Percentiles rank a stretch among this genome's conserved stretches.
Conservation (phyloP, 2,113 vertebrate genomes). For the Varanus komodoensis region DNA sequence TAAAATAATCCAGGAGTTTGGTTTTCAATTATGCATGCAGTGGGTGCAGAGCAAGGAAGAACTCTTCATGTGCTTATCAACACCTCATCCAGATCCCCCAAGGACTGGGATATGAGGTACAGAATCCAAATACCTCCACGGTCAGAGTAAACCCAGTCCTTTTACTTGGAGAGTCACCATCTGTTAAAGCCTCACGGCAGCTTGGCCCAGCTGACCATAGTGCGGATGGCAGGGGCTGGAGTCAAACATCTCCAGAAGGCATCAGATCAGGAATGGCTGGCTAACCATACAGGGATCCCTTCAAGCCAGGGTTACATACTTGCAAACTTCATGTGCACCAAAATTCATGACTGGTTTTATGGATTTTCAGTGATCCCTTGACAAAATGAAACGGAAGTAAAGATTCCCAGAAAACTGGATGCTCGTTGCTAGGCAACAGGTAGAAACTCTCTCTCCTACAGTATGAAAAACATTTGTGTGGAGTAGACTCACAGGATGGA, state of each 20-base stretch:
- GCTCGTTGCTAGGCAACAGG: conserved; percentile 76
- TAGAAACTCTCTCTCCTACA: conserved; percentile 66
- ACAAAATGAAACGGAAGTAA: conserved; percentile 62
- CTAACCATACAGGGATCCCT: background rate
- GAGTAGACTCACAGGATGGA: conserved; percentile 28
- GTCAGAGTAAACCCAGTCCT: background rate
- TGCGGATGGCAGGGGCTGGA: background rate
- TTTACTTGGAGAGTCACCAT: background rate
- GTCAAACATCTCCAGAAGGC: no score
- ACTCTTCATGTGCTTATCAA: background rate
- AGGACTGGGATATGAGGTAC: background rate
- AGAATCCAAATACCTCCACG: background rate
- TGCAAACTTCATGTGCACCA: conserved; percentile 72
- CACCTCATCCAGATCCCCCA: background rate
- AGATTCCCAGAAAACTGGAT: conserved; percentile 54
- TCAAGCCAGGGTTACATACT: background rate
- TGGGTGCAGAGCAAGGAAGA: background rate
- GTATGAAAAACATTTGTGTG: conserved; percentile 67
- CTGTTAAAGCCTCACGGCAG: background rate
- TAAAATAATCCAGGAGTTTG: background rate
- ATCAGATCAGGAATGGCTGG: background rate
- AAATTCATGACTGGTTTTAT: conserved; percentile 65
- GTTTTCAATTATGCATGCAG: background rate
- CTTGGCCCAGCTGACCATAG: no score
- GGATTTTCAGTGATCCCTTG: conserved; percentile 60